phyloP scores from a whole-genome alignment of 2,113 vertebrate genomes.

The Potamarius usumacintae region DNA sequence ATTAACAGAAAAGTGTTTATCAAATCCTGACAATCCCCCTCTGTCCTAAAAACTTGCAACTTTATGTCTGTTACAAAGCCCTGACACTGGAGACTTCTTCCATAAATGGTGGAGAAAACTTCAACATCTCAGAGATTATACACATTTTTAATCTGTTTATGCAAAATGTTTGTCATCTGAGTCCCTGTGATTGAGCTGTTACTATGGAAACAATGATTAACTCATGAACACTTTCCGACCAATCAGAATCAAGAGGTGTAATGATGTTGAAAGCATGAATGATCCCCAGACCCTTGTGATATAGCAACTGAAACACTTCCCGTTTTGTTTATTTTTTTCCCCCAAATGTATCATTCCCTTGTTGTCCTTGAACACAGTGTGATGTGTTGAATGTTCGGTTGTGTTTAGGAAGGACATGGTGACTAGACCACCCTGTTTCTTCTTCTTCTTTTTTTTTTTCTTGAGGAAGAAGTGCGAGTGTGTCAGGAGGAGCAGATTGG shows the following conservation, averaged over 20 bases:
- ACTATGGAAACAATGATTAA: not conserved
- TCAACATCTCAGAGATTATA: not conserved
- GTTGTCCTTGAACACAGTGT: slow-evolving; percentile 24
- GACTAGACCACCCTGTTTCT: slow-evolving; percentile 72
- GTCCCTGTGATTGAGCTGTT: not conserved
- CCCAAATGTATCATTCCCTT: not conserved
- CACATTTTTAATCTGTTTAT: not conserved
- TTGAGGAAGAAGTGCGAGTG: slow-evolving; percentile 74
- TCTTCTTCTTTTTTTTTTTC: not conserved
- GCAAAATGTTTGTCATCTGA: no score
- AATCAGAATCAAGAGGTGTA: not conserved
- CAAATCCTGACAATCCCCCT: not conserved
- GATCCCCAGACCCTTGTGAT: not conserved
- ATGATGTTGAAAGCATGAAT: not conserved
- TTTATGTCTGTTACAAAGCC: not conserved
- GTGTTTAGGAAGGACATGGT: slow-evolving; percentile 82
- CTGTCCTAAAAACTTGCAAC: not conserved
- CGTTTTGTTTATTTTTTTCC: not conserved
- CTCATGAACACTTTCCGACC: not conserved
- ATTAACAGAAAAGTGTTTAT: not conserved
- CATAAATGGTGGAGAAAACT: not conserved
- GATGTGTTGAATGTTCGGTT: slow-evolving; percentile 70
- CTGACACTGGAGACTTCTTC: slow-evolving; percentile 9
- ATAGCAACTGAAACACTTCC: not conserved
- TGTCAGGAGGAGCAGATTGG: slow-evolving; percentile 85